Percentiles rank a stretch among this genome's conserved stretches.
phyloP scores from a whole-genome alignment of 2,797 vertebrate species.

The Melanotaenia trifasciata region DNA sequence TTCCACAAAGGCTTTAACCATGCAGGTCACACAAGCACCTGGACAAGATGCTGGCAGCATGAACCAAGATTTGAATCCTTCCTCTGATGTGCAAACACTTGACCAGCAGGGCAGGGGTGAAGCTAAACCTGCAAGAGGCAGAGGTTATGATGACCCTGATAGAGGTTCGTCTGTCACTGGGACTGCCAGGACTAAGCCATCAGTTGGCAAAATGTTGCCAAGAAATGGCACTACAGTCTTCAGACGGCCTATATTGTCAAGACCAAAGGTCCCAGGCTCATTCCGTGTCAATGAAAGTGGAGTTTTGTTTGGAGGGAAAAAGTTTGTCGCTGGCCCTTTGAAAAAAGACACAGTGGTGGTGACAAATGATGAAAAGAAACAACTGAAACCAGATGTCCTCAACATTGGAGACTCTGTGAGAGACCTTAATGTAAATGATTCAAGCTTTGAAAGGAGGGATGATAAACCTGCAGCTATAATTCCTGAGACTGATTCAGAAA shows the following conservation, averaged over 20 bases:
- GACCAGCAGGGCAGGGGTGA: slow-evolving; percentile 14
- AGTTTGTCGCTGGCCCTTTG: slow-evolving; percentile 23
- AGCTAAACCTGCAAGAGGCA: slow-evolving; percentile 4
- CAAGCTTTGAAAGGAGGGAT: slow-evolving; percentile 8
- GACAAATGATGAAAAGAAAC: slow-evolving; percentile 25
- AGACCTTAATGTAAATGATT: slow-evolving; percentile 13
- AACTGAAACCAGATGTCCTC: slow-evolving; percentile 31
- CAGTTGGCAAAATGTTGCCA: slow-evolving; percentile 14
- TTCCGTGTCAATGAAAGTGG: slow-evolving; percentile 58
- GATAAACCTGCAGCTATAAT: slow-evolving; percentile 1
- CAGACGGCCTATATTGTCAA: slow-evolving; percentile 25
- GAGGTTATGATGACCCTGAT: neutral
- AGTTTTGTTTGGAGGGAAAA: slow-evolving; percentile 27
- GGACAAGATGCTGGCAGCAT: slow-evolving; percentile 15
- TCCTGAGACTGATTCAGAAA: slow-evolving; percentile 37
- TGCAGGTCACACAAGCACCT: slow-evolving; percentile 27
- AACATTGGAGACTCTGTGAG: slow-evolving; percentile 12
- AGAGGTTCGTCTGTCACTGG: slow-evolving; percentile 17
- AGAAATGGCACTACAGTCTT: slow-evolving; percentile 29
- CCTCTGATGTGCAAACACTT: slow-evolving; percentile 5
- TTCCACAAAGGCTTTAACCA: slow-evolving; percentile 32
- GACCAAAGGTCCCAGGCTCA: slow-evolving; percentile 30
- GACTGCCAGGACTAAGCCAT: slow-evolving; percentile 43
- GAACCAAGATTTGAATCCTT: slow-evolving; percentile 14
- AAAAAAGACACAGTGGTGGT: slow-evolving; percentile 37